Percentiles rank a stretch among this genome's conserved stretches.
These are phyloP conservation scores for Trissolcus japonicus DNA, from an alignment of 2,888 invertebrate species.

Conservation along the genomic window DNA sequence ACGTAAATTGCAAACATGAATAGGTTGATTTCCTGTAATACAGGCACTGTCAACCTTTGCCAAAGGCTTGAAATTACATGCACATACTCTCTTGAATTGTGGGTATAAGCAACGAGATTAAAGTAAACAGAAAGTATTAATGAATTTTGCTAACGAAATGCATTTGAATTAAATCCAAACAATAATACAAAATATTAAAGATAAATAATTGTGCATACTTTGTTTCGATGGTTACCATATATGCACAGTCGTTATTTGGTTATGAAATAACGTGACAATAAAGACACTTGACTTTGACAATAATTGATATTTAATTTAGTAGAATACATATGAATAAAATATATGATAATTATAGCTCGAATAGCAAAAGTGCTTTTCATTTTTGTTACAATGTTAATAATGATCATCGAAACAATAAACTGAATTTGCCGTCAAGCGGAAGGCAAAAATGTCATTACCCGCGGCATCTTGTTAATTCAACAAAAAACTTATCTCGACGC, in stretches of 20 bases:
- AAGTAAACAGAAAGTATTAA: slow-evolving; percentile 16
- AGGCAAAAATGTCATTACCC: slow-evolving; percentile 7
- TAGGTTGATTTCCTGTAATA: slow-evolving; percentile 61
- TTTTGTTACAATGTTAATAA: background rate
- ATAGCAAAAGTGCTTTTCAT: slow-evolving; percentile 47
- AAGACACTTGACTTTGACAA: slow-evolving; percentile 64
- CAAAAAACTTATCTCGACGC: background rate
- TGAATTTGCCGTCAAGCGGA: background rate
- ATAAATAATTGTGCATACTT: slow-evolving; percentile 26
- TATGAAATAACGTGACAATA: slow-evolving; percentile 61
- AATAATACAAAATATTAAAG: background rate
- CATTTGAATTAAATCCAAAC: slow-evolving; percentile 16
- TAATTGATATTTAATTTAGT: slow-evolving; percentile 66
- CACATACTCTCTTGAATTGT: slow-evolving; percentile 35
- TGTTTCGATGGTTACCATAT: background rate
- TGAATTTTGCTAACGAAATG: slow-evolving; percentile 3
- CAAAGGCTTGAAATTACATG: slow-evolving; percentile 58
- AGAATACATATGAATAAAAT: slow-evolving; percentile 69
- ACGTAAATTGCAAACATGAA: slow-evolving; percentile 60
- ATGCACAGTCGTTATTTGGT: slow-evolving; percentile 52
- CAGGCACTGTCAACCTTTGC: slow-evolving; percentile 68
- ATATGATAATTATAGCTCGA: slow-evolving; percentile 55
- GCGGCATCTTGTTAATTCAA: slow-evolving; percentile 13
- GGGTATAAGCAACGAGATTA: slow-evolving; percentile 16
- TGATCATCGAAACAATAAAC: slow-evolving; percentile 9